These are phyloP conservation scores for Megaceryle alcyon DNA, from an alignment of 2,797 vertebrate species.

Conservation along the genomic window DNA sequence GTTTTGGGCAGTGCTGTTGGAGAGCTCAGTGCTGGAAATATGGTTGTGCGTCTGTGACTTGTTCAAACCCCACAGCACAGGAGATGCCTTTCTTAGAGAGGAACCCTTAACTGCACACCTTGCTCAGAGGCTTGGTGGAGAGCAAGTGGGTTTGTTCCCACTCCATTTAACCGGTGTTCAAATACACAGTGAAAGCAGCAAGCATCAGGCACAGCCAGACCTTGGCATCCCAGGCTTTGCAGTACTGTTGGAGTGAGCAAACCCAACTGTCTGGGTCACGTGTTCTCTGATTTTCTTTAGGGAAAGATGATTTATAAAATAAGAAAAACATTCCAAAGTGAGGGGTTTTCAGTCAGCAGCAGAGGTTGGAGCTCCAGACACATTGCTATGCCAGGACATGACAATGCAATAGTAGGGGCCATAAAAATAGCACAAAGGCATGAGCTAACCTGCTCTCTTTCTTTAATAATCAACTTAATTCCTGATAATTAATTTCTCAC, in stretches of 20 bases:
- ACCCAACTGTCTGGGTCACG: neutral
- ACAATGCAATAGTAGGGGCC: slow-evolving; percentile 15
- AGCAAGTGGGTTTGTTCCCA: neutral
- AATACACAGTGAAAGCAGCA: neutral
- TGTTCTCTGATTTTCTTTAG: slow-evolving; percentile 15
- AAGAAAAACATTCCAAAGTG: neutral
- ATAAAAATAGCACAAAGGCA: slow-evolving; percentile 43
- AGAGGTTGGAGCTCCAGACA: slow-evolving; percentile 22
- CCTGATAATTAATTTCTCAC: neutral
- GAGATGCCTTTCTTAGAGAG: neutral
- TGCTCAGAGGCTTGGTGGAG: neutral
- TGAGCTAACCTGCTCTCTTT: neutral
- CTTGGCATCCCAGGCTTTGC: neutral
- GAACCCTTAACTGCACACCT: neutral
- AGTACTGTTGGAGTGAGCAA: neutral
- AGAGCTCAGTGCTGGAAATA: neutral
- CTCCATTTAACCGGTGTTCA: neutral
- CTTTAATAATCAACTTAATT: neutral
- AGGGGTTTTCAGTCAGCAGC: slow-evolving; percentile 16
- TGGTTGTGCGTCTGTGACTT: neutral
- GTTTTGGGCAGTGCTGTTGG: neutral
- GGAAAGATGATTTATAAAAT: slow-evolving; percentile 19
- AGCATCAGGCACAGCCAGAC: neutral
- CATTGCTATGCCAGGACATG: neutral
- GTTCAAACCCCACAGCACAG: neutral